These are phyloP conservation scores for Luffia ferchaultella DNA, from an alignment of 2,888 invertebrate genomes.

Conservation along the genomic window DNA sequence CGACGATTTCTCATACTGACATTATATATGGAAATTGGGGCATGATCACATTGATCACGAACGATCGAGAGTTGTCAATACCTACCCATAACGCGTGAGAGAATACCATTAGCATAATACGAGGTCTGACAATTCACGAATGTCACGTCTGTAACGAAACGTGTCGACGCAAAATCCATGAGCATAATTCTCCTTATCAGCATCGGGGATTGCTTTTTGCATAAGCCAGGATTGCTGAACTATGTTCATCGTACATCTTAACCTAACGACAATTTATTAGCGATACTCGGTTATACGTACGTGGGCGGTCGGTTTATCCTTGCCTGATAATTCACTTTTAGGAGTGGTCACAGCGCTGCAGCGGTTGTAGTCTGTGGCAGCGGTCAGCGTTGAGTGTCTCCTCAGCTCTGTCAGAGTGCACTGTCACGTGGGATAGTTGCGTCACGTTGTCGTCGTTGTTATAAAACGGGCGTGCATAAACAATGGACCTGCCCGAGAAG, in stretches of 20 bases:
- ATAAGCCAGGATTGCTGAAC: too few species aligned
- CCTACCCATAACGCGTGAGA: not conserved
- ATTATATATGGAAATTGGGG: not conserved
- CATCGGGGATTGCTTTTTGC: too few species aligned
- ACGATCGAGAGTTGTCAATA: not conserved
- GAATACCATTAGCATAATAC: not conserved
- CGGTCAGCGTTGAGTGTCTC: too few species aligned
- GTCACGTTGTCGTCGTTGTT: conserved; percentile 2
- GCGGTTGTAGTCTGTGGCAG: too few species aligned
- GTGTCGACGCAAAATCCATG: not conserved
- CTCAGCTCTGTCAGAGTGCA: too few species aligned
- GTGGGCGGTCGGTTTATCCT: too few species aligned
- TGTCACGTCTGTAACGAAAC: not conserved
- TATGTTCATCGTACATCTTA: too few species aligned
- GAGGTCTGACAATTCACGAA: not conserved
- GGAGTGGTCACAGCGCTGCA: too few species aligned
- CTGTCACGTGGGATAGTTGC: conserved; percentile 14
- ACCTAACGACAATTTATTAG: too few species aligned
- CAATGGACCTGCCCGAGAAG: conserved; percentile 1
- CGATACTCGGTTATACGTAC: too few species aligned
- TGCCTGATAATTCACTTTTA: too few species aligned
- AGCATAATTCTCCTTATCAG: not conserved
- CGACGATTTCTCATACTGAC: too few species aligned
- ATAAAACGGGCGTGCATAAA: conserved; percentile 5
- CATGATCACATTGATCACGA: not conserved